These are phyloP conservation scores for Tenthredo scrophulariae DNA, from an alignment of 2,888 invertebrate species.

Conservation along the genomic window DNA sequence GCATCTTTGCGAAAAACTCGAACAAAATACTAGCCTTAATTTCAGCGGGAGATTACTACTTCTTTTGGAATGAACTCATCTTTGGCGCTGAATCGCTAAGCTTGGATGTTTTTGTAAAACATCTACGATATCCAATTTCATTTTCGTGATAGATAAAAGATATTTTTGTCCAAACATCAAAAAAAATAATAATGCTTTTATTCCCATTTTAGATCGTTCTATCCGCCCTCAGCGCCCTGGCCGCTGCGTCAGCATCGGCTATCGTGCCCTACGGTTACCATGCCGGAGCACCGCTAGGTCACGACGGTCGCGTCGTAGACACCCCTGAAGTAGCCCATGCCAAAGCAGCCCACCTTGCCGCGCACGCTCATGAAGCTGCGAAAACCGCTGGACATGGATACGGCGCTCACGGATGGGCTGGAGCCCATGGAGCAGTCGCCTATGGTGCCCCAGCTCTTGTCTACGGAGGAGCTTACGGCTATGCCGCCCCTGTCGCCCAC, in stretches of 20 bases:
- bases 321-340: conserved; percentile 74
- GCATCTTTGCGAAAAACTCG: not conserved
- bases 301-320: conserved; percentile 71
- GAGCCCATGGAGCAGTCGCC: conserved; percentile 68
- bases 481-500: conserved; percentile 54
- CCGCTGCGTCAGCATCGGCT: conserved; percentile 60
- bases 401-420: conserved; percentile 57
- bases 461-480: conserved; percentile 59
- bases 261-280: conserved; percentile 62
- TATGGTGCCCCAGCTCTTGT: conserved; percentile 61
- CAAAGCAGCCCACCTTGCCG: conserved; percentile 63
- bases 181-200: conserved; percentile 16
- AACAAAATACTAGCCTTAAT: not conserved
- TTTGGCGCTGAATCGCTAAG: not conserved
- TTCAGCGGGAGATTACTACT: not conserved
- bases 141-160: not conserved
- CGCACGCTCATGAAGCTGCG: conserved; percentile 53
- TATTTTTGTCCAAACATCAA: not conserved
- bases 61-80: not conserved
- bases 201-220: conserved; percentile 63
- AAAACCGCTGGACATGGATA: conserved; percentile 48
- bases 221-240: conserved; percentile 61
- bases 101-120: not conserved
- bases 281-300: conserved; percentile 58
- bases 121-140: not conserved